Conservation (phyloP, 2,113 vertebrate species). For the Syngnathus typhle region DNA sequence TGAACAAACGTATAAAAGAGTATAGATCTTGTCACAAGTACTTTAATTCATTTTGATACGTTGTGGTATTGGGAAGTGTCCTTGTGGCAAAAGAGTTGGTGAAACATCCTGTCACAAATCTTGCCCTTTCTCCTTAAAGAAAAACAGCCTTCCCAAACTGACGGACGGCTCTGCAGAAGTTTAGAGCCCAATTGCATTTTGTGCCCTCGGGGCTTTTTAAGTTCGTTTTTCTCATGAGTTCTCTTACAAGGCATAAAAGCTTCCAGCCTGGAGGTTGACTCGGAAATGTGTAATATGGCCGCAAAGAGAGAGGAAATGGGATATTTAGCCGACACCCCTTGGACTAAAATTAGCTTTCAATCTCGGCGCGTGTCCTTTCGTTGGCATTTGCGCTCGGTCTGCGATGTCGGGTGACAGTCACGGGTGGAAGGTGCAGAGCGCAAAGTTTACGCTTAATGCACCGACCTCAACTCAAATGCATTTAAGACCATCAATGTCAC, state of each 20-base stretch:
- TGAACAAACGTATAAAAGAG: neutral
- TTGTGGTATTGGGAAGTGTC: neutral
- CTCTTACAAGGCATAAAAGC: conserved; percentile 21
- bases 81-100: neutral
- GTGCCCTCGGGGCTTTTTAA: conserved; percentile 27
- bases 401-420: neutral
- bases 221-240: conserved; percentile 29
- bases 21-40: too few relatives aligned
- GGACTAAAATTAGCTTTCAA: conserved; percentile 7
- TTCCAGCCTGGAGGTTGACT: conserved; percentile 5
- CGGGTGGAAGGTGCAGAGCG: conserved; percentile 5
- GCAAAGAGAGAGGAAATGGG: conserved; percentile 12
- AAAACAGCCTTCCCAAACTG: conserved; percentile 19
- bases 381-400: conserved; percentile 18
- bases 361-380: conserved; percentile 4
- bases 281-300: conserved; percentile 6
- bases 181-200: conserved; percentile 21
- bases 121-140: neutral
- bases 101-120: neutral
- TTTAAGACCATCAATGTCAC: conserved; percentile 18
- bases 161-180: conserved; percentile 12
- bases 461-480: conserved; percentile 15
- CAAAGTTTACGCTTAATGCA: conserved; percentile 24
- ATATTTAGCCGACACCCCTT: conserved; percentile 2
- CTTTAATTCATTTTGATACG: neutral